Conservation (phyloP, 2,888 invertebrate genomes). For the Drosophila mettleri region DNA sequence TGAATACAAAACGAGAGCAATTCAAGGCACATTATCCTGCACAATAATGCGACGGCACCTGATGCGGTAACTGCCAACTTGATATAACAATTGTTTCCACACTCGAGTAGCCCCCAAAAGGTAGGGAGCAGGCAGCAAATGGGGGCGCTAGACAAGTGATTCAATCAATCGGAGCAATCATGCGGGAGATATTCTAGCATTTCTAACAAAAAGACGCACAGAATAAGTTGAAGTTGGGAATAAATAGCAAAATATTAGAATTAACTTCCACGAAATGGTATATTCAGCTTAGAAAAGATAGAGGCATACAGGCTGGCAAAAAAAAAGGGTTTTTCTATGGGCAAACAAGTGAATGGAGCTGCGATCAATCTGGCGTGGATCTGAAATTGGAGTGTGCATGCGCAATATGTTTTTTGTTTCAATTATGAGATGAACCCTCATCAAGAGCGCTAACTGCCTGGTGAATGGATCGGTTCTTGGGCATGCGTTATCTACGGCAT, state of each 20-base stretch:
- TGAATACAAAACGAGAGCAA: slow-evolving; percentile 62
- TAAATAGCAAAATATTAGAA: slow-evolving; percentile 62
- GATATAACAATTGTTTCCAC: slow-evolving; percentile 59
- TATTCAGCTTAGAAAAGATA: slow-evolving; percentile 33
- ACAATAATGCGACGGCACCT: slow-evolving; percentile 67
- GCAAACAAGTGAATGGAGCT: slow-evolving; percentile 55
- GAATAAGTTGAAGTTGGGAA: slow-evolving; percentile 35
- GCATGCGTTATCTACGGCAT: slow-evolving; percentile 57
- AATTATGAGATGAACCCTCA: slow-evolving; percentile 65
- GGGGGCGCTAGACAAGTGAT: slow-evolving; percentile 56
- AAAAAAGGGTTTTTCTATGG: slow-evolving; percentile 37
- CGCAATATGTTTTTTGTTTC: slow-evolving; percentile 72
- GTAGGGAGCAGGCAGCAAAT: slow-evolving; percentile 20
- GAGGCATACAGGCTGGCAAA: slow-evolving; percentile 36
- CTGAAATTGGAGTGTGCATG: slow-evolving; percentile 45
- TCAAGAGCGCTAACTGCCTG: slow-evolving; percentile 65
- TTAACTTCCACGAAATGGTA: slow-evolving; percentile 73
- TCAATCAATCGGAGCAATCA: slow-evolving; percentile 39
- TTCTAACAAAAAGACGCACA: slow-evolving; percentile 29
- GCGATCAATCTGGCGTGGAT: slow-evolving; percentile 45
- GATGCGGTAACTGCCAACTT: slow-evolving; percentile 59
- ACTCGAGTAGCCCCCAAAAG: slow-evolving; percentile 33
- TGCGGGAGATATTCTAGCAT: slow-evolving; percentile 62
- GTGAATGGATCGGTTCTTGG: slow-evolving; percentile 38
- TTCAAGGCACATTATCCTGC: slow-evolving; percentile 51